A percentile compares a stretch with the other conserved stretches of the same genome.
Evolutionary conservation across 2,113 vertebrate genomes (phyloP).

Genomic region (Galeopterus variegatus): DNA sequence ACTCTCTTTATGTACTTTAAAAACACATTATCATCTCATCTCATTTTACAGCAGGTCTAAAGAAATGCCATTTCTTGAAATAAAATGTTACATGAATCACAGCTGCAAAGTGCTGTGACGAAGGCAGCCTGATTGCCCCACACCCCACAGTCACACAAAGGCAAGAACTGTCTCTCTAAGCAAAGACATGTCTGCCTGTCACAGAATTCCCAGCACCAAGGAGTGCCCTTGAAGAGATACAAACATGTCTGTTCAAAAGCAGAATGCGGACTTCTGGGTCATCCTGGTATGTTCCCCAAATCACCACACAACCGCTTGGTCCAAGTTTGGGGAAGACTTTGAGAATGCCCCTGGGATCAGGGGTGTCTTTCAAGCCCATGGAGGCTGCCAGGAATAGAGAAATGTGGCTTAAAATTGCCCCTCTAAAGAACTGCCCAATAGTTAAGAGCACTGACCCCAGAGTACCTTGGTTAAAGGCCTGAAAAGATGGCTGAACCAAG

Average conservation of each 20-base stretch:
- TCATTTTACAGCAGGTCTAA: slow-evolving; percentile 36
- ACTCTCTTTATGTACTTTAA: slow-evolving; percentile 75
- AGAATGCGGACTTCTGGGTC: not conserved
- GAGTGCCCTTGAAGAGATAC: not conserved
- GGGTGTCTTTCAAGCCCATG: not conserved
- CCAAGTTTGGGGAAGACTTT: not conserved
- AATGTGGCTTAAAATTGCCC: not conserved
- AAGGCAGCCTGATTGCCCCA: not conserved
- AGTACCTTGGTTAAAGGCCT: not conserved
- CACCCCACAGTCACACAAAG: not conserved
- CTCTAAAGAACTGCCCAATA: not conserved
- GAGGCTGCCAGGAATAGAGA: not conserved
- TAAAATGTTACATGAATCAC: slow-evolving; percentile 60
- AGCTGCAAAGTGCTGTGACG: not conserved
- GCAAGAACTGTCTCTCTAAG: slow-evolving; percentile 22
- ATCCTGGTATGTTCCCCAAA: not conserved
- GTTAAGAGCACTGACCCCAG: not conserved
- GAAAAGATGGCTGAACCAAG: not conserved
- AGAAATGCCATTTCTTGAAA: slow-evolving; percentile 72
- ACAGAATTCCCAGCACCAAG: not conserved
- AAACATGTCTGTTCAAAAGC: not conserved
- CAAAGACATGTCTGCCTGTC: not conserved
- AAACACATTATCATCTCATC: slow-evolving; percentile 70
- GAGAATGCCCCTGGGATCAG: not conserved
- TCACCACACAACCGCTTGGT: not conserved